A percentile compares a stretch with the other conserved stretches of the same genome.
These are phyloP conservation scores for Glaucidium brasilianum DNA, from an alignment of 2,113 vertebrate genomes.

Conservation along the genomic window DNA sequence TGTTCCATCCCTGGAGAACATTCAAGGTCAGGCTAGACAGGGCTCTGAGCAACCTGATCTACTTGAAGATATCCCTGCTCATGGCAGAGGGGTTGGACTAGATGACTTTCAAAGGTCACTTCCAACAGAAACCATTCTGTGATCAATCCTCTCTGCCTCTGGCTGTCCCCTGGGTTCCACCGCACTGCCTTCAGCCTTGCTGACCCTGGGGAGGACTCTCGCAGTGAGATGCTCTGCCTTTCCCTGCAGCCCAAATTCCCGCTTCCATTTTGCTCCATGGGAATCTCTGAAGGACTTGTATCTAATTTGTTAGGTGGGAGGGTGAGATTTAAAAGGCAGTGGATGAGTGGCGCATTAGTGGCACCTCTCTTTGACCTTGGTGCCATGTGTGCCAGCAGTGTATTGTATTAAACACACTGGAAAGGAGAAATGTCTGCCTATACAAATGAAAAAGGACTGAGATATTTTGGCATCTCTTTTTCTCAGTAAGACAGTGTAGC, in stretches of 20 bases:
- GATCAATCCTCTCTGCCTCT: background rate
- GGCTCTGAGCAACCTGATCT: background rate
- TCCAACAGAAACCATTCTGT: accelerated
- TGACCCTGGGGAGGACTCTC: background rate
- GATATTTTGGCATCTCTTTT: background rate
- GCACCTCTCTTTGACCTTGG: background rate
- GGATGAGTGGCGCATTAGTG: background rate
- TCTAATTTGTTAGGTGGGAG: background rate
- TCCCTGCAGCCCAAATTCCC: background rate
- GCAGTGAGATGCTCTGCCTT: background rate
- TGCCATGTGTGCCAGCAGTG: background rate
- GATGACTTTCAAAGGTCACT: background rate
- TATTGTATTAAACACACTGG: background rate
- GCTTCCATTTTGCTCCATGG: background rate
- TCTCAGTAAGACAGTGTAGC: background rate
- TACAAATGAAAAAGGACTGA: background rate
- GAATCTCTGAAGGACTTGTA: background rate
- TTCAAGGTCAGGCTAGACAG: accelerated
- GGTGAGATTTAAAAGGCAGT: background rate
- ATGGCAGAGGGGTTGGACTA: background rate
- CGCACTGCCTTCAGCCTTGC: accelerated
- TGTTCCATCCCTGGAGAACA: background rate
- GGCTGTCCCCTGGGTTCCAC: background rate
- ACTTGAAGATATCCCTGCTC: background rate
- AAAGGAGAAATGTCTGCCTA: background rate